Conservation (phyloP, 1,140 invertebrate genomes). For the Drosophila seguyi region DNA sequence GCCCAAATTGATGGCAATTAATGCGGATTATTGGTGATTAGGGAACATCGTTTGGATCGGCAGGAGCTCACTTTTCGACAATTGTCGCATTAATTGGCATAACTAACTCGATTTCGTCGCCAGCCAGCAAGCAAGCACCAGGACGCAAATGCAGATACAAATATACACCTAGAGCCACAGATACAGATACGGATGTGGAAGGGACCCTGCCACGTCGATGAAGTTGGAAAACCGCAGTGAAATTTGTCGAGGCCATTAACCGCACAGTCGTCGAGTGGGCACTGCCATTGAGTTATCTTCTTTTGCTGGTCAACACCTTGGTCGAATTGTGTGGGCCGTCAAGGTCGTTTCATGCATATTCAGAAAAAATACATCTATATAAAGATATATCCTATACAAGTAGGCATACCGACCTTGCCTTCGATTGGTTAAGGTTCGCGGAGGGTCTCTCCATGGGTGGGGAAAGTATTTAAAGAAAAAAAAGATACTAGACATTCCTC, state of each 20-base stretch:
- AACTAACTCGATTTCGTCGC: conserved; percentile 88
- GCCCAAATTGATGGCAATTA: conserved; percentile 53
- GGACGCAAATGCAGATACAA: conserved; percentile 13
- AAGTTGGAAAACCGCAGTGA: conserved; percentile 55
- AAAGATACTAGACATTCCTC: too few species aligned
- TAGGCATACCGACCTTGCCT: conserved; percentile 23
- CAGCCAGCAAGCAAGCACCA: neutral
- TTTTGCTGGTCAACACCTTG: conserved; percentile 41
- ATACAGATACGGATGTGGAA: conserved; percentile 25
- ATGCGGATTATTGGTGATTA: conserved; percentile 54
- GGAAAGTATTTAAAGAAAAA: neutral
- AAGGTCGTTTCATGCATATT: conserved; percentile 13
- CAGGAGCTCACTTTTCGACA: conserved; percentile 50
- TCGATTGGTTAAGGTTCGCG: conserved; percentile 35
- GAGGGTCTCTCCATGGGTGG: neutral
- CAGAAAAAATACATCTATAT: neutral
- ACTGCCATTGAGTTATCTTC: conserved; percentile 15
- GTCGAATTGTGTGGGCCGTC: conserved; percentile 8
- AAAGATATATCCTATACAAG: neutral
- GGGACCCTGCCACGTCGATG: conserved; percentile 14
- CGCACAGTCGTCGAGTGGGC: conserved; percentile 41
- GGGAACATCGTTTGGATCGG: conserved; percentile 31
- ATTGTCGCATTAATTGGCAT: conserved; percentile 72
- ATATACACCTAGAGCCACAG: neutral
- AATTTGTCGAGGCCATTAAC: conserved; percentile 52